phyloP scores from a whole-genome alignment of 1,140 invertebrate species.

The Centruroides vittatus region DNA sequence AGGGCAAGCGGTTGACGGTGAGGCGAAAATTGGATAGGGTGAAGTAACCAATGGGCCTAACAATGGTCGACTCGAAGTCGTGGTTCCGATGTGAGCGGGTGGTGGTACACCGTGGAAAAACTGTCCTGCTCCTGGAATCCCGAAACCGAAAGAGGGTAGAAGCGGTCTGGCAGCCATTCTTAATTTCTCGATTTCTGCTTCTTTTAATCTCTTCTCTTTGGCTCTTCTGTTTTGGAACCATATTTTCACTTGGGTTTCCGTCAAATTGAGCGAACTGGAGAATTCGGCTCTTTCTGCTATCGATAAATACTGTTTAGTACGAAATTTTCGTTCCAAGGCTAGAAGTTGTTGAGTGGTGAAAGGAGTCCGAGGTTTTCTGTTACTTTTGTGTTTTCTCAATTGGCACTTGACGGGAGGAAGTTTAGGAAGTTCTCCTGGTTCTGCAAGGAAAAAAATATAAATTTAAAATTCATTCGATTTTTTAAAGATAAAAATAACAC shows the following conservation, averaged over 20 bases:
- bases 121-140: background rate
- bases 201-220: constrained; percentile 33
- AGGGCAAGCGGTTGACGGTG: background rate
- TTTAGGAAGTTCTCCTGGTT: constrained; percentile 10
- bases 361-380: constrained; percentile 91
- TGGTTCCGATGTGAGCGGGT: background rate
- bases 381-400: constrained; percentile 86
- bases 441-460: constrained; percentile 5
- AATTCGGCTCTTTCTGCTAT: constrained; percentile 94
- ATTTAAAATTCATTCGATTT: too few species aligned
- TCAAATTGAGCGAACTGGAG: constrained; percentile 77
- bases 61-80: background rate
- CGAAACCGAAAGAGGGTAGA: background rate
- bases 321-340: constrained; percentile 90
- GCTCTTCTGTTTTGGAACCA: constrained; percentile 40
- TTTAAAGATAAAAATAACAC: too few species aligned
- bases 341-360: constrained; percentile 93
- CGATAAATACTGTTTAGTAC: constrained; percentile 89
- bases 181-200: constrained; percentile 32
- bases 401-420: constrained; percentile 64
- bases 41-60: background rate
- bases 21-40: background rate
- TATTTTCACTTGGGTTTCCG: constrained; percentile 57
- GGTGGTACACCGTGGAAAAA: background rate
- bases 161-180: constrained; percentile 23